phyloP scores from a whole-genome alignment of 2,113 vertebrate species.

The Gallinago undulata region DNA sequence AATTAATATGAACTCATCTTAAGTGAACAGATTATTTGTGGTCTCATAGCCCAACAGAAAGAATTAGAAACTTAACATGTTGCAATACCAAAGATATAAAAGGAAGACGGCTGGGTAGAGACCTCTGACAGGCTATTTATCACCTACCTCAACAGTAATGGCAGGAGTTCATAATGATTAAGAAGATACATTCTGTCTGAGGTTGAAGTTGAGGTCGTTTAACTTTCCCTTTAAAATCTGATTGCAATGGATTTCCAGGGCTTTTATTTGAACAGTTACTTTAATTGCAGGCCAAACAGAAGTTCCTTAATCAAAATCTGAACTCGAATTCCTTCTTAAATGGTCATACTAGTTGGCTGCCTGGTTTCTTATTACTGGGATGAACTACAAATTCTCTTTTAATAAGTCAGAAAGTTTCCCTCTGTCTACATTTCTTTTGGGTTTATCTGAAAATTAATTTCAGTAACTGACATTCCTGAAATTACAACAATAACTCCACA shows the following conservation, averaged over 20 bases:
- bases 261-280: not conserved
- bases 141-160: not conserved
- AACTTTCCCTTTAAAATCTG: not conserved
- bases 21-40: not conserved
- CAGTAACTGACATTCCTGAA: not conserved
- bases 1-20: constrained; percentile 32
- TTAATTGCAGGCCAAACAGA: not conserved
- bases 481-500: not conserved
- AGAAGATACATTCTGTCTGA: constrained; percentile 6
- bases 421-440: not conserved
- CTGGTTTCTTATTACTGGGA: not conserved
- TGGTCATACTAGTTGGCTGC: not conserved
- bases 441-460: constrained; percentile 27
- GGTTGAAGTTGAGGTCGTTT: constrained; percentile 19
- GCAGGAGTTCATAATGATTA: constrained; percentile 2
- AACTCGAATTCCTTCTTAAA: not conserved
- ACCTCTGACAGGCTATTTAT: not conserved
- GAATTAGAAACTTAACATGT: not conserved
- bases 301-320: not conserved
- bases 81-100: not conserved
- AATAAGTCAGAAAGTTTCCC: not conserved
- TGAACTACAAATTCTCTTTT: not conserved
- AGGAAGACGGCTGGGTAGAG: not conserved
- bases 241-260: not conserved
- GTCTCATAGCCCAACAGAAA: not conserved